Evolutionary conservation across 1,140 invertebrate species (phyloP).

Genomic region (Eciton burchellii): DNA sequence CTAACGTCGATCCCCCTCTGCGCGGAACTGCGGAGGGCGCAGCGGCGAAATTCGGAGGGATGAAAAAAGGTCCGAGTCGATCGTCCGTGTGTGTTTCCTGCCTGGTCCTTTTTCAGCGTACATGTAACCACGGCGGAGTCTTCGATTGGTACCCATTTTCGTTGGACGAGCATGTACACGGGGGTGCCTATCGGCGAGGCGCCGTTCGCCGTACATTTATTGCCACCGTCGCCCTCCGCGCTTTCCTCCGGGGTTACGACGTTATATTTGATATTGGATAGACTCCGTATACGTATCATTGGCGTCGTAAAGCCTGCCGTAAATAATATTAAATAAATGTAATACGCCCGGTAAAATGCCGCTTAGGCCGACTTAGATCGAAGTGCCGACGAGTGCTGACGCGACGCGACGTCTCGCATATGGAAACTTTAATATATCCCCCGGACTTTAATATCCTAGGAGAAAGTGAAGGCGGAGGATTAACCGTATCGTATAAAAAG

Average conservation of each 20-base stretch:
- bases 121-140: constrained; percentile 32
- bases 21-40: background rate
- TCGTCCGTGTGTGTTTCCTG: constrained; percentile 14
- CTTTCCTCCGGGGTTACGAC: constrained; percentile 81
- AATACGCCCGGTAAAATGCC: constrained; percentile 82
- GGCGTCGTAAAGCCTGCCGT: constrained; percentile 83
- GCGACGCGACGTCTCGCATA: constrained; percentile 37
- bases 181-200: constrained; percentile 80
- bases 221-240: constrained; percentile 79
- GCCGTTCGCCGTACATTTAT: constrained; percentile 85
- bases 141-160: constrained; percentile 77
- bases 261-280: constrained; percentile 86
- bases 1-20: background rate
- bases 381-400: too few relatives aligned
- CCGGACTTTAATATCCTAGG: too few relatives aligned
- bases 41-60: background rate
- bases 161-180: constrained; percentile 75
- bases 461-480: constrained; percentile 48
- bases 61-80: constrained; percentile 11
- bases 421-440: constrained; percentile 63
- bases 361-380: constrained; percentile 73
- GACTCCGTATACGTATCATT: constrained; percentile 84
- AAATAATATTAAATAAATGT: constrained; percentile 86
- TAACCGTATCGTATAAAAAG: constrained; percentile 53
- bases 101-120: constrained; percentile 44